phyloP scores from a whole-genome alignment of 2,113 vertebrate species.

The Salvelinus sp. region DNA sequence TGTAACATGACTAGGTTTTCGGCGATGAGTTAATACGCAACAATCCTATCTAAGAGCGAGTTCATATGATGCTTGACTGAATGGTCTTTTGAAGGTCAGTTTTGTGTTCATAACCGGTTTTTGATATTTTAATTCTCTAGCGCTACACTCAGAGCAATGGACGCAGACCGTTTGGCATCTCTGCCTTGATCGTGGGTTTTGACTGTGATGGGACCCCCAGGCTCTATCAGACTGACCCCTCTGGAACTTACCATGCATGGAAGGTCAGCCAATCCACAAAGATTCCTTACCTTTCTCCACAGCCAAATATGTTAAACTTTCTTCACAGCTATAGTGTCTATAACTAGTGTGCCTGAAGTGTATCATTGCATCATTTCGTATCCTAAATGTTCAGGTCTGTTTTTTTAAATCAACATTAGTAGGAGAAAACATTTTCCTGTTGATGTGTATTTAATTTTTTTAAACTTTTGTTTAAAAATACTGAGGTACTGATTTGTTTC shows the following conservation, averaged over 20 bases:
- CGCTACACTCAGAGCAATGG: slow-evolving; percentile 82
- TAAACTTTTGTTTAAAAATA: neutral
- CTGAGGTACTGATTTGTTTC: neutral
- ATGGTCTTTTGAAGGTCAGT: neutral
- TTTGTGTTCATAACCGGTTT: neutral
- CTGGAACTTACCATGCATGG: slow-evolving; percentile 86
- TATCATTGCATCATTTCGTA: too few relatives aligned
- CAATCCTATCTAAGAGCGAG: too few relatives aligned
- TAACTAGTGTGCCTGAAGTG: too few relatives aligned
- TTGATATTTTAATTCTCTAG: slow-evolving; percentile 38
- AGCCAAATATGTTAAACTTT: too few relatives aligned
- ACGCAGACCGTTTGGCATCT: slow-evolving; percentile 80
- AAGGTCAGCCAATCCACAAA: slow-evolving; percentile 68
- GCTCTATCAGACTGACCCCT: slow-evolving; percentile 82
- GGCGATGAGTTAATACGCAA: too few relatives aligned
- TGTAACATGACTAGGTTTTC: too few relatives aligned
- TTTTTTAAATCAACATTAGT: too few relatives aligned
- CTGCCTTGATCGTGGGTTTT: slow-evolving; percentile 83
- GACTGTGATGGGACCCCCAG: slow-evolving; percentile 79
- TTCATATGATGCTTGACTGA: neutral
- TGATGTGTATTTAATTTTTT: too few relatives aligned
- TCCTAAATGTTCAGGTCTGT: too few relatives aligned
- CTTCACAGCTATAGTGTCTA: too few relatives aligned
- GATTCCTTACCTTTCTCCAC: too few relatives aligned
- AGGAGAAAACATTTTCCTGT: too few relatives aligned